Evolutionary conservation across 2,888 invertebrate genomes (phyloP), one percentile per base, ranked within the genome.

Genomic region (Cistogaster globosa): DNA sequence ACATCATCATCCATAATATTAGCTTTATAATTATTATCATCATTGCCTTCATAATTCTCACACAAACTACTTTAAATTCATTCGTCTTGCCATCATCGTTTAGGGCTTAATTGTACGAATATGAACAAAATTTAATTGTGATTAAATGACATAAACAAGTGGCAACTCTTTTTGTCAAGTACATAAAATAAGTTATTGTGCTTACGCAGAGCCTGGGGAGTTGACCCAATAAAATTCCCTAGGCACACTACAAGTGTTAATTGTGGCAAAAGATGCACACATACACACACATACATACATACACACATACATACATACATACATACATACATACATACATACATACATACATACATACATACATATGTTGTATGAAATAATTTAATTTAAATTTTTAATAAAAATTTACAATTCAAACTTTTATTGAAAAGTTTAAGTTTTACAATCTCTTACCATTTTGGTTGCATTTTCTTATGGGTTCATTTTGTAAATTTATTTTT

Each of bases 171-270:
- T 67, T 51, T 67, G 16, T 18, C 18, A 60, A 72, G 32, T 45
- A 71, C 14, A 55, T 48, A 45, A 63, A 71, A 63, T 48, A 45
- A 79, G 36, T 16, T 55, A 71, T 16, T 58, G 51, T 60, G 26
- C 22, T 67, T 51, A 72, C 48, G 16, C 36, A 51, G 57, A 45
- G 42, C 60, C 57, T 51, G 22, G 20, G 72, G 72, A 67, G 65
- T 72, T 60, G 80, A 67, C 80, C 58, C 42, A 65, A 63, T 42
- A 72, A 42, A 67, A 22, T 42, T 63, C 79, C 72, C 38, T 0
- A 7, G 36, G 55, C 22, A 7, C 51, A 38, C 32, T 32, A 32
- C 58, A 65, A 51, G 65, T 38, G 51, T 67, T 58, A 72, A 80
- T 72, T 79, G 18, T 55, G 26, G 20, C 65, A 22, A 11, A 18